These are phyloP conservation scores for Xanthostigma xanthostigma DNA, from an alignment of 2,888 invertebrate species.

Conservation along the genomic window DNA sequence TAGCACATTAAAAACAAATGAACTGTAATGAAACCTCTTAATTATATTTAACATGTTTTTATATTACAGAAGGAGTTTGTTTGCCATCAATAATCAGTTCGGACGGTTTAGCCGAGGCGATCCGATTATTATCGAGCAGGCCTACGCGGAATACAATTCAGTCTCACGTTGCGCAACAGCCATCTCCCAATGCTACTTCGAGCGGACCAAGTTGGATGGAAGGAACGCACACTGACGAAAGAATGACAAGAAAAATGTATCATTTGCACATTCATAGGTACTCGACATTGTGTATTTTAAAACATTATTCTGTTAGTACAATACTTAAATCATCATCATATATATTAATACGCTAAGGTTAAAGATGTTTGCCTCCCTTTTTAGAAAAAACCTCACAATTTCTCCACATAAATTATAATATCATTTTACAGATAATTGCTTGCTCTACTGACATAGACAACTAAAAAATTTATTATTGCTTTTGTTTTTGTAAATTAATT, in stretches of 20 bases:
- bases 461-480: too few relatives aligned
- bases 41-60: slow-evolving; percentile 1
- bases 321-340: too few relatives aligned
- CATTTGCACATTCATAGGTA: slow-evolving; percentile 13
- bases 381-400: too few relatives aligned
- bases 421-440: too few relatives aligned
- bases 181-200: neutral
- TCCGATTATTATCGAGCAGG: slow-evolving; percentile 45
- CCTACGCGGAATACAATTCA: slow-evolving; percentile 25
- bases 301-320: too few relatives aligned
- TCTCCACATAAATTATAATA: too few relatives aligned
- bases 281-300: neutral
- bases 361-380: too few relatives aligned
- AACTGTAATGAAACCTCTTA: too few relatives aligned
- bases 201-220: slow-evolving; percentile 17
- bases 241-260: slow-evolving; percentile 26
- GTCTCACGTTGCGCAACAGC: neutral
- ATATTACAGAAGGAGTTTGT: slow-evolving; percentile 19
- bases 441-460: too few relatives aligned
- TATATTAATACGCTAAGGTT: too few relatives aligned
- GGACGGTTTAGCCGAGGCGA: slow-evolving; percentile 50
- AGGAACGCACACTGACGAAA: slow-evolving; percentile 25
- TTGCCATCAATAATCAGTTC: slow-evolving; percentile 35
- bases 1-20: too few relatives aligned
- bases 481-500: too few relatives aligned